phyloP scores from a whole-genome alignment of 2,113 vertebrate genomes.

The Cyanoramphus novaezelandiae region DNA sequence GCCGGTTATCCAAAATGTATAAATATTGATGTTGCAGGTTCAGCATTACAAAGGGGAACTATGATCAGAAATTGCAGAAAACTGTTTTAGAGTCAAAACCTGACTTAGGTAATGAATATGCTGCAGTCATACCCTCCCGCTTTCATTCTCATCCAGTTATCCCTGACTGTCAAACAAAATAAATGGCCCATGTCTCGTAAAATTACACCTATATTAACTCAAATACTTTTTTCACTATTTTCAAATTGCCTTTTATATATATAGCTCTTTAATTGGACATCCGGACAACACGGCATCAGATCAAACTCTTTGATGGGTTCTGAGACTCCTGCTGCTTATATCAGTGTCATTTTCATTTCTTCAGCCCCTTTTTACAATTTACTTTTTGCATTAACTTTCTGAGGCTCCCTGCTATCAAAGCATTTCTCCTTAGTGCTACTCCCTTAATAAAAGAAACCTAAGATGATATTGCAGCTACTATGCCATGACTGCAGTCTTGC shows the following conservation, averaged over 20 bases:
- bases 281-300: neutral
- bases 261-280: neutral
- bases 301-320: neutral
- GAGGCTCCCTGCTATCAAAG: neutral
- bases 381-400: slow-evolving; percentile 1
- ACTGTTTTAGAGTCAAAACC: neutral
- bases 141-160: neutral
- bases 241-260: neutral
- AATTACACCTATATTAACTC: slow-evolving; percentile 14
- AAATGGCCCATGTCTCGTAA: slow-evolving; percentile 8
- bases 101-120: neutral
- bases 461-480: neutral
- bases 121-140: neutral
- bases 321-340: neutral
- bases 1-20: neutral
- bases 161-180: slow-evolving; percentile 4
- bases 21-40: neutral
- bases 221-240: neutral
- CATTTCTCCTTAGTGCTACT: neutral
- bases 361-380: neutral
- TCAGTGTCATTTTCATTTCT: neutral
- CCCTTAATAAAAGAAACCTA: neutral
- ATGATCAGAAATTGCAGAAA: slow-evolving; percentile 18
- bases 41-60: neutral
- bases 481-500: neutral